phyloP scores from a whole-genome alignment of 2,797 vertebrate genomes.

The Malacoraja senta region DNA sequence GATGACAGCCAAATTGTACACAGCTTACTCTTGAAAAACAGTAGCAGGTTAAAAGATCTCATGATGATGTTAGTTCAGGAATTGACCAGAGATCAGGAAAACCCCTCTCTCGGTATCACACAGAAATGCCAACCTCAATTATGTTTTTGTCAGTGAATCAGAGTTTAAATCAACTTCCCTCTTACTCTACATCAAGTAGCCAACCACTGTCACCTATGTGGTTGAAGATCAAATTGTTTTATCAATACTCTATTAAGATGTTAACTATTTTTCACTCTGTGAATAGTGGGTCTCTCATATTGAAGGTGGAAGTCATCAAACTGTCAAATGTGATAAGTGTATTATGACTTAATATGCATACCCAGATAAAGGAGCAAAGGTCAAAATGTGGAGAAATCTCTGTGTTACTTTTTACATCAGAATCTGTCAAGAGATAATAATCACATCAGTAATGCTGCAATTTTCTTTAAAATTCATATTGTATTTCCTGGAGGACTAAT shows the following conservation, averaged over 20 bases:
- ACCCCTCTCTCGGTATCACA: not conserved
- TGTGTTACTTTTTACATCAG: not conserved
- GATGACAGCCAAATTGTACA: not conserved
- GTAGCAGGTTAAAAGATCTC: not conserved
- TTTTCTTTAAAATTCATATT: not conserved
- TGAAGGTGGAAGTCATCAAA: not conserved
- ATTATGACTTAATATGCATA: not conserved
- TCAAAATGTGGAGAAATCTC: not conserved
- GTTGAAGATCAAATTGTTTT: not conserved
- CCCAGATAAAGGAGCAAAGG: not conserved
- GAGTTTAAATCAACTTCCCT: not conserved
- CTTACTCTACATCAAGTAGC: not conserved
- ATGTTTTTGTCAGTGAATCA: not conserved
- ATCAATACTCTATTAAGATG: not conserved
- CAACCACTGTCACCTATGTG: not conserved
- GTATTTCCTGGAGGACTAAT: not conserved
- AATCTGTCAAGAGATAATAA: not conserved
- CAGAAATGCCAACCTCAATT: not conserved
- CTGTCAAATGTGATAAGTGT: not conserved
- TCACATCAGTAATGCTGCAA: not conserved
- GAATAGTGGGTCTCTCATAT: not conserved
- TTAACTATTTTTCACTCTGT: not conserved
- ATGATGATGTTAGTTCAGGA: not conserved
- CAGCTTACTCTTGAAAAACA: not conserved
- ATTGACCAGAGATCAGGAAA: not conserved